A percentile compares a stretch with the other conserved stretches of the same genome.
Evolutionary conservation across 1,140 invertebrate species (phyloP).

Genomic region (Diachasma alloeum): DNA sequence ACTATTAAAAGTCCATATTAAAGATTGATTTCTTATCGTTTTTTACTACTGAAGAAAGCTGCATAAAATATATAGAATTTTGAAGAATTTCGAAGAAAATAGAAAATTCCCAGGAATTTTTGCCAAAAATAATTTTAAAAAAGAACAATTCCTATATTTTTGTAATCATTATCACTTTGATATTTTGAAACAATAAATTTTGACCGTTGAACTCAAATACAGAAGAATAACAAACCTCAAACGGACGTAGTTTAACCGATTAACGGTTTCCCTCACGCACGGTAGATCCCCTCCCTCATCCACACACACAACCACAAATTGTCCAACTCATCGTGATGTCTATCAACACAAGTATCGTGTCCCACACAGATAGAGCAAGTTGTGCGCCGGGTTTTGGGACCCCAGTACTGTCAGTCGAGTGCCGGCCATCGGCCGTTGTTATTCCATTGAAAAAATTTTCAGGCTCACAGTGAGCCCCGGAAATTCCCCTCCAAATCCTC

Average conservation of each 20-base stretch:
- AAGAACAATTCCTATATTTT: neutral
- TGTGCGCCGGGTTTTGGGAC: neutral
- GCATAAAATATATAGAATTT: no score
- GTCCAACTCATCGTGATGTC: conserved; percentile 12
- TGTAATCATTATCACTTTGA: no score
- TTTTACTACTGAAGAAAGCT: no score
- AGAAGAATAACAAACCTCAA: neutral
- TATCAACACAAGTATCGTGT: conserved; percentile 25
- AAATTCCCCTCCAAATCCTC: neutral
- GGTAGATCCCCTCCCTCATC: conserved; percentile 20
- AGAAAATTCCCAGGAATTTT: neutral
- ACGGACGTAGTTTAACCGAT: conserved; percentile 13
- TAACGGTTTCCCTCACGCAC: conserved; percentile 47
- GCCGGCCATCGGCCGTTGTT: conserved; percentile 43
- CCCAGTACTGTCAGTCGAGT: conserved; percentile 48
- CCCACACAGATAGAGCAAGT: conserved; percentile 1
- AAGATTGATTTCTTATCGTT: no score
- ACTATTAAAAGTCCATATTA: no score
- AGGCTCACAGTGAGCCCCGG: neutral
- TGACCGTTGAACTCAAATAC: conserved; percentile 28
- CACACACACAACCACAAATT: neutral
- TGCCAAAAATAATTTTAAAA: neutral
- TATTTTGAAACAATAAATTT: neutral
- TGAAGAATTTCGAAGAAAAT: no score
- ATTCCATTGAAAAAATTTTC: no score